Percentiles rank a stretch among this genome's conserved stretches.
These are phyloP conservation scores for Euplexia lucipara DNA, from an alignment of 2,888 invertebrate species.

Conservation along the genomic window DNA sequence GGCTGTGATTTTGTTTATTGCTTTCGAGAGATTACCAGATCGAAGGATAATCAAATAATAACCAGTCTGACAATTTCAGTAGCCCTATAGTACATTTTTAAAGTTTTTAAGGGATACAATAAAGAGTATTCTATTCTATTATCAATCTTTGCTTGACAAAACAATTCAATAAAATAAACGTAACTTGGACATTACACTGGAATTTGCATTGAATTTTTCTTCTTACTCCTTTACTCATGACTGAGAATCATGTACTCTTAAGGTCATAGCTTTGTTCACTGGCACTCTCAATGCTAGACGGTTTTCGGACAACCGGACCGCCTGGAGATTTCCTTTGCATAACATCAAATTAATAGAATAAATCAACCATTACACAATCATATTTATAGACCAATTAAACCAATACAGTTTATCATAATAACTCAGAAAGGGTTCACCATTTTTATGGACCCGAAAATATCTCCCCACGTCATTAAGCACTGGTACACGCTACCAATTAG, in stretches of 20 bases:
- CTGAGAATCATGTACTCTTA: no score
- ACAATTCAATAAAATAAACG: background rate
- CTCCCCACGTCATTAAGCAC: constrained; percentile 50
- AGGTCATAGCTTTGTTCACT: no score
- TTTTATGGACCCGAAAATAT: constrained; percentile 60
- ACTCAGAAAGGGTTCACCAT: constrained; percentile 44
- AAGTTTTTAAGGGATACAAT: no score
- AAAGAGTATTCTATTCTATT: background rate
- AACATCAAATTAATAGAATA: no score
- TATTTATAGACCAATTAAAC: constrained; percentile 40
- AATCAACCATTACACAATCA: constrained; percentile 17
- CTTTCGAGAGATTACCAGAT: background rate
- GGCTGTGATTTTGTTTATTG: constrained; percentile 43
- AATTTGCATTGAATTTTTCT: no score
- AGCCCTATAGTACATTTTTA: no score
- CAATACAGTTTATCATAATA: constrained; percentile 54
- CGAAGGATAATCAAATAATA: background rate
- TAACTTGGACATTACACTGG: no score
- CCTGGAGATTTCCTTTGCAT: no score
- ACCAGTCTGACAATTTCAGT: no score
- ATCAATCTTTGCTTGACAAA: background rate
- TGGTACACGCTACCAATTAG: constrained; percentile 51
- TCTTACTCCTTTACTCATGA: no score
- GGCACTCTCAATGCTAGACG: no score
- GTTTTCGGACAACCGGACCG: no score